Percentiles rank a stretch among this genome's conserved stretches.
phyloP scores from a whole-genome alignment of 2,888 invertebrate species.

The Mallateleia sp. region DNA sequence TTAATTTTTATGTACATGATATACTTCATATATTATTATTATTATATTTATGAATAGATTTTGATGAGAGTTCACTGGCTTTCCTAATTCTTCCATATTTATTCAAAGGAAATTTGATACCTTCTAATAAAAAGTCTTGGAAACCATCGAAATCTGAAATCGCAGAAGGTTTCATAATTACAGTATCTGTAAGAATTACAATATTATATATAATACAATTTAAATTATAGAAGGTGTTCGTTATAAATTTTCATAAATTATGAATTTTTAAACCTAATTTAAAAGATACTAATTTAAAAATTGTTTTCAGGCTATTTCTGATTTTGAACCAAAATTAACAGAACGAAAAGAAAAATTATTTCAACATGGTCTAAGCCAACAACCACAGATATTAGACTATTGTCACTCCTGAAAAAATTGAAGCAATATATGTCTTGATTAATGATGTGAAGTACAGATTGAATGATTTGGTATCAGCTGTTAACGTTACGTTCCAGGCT shows the following conservation, averaged over 20 bases:
- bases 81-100: neutral
- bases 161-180: conserved; percentile 11
- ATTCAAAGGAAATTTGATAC: neutral
- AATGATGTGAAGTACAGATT: conserved; percentile 18
- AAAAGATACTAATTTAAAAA: too few relatives aligned
- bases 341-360: neutral
- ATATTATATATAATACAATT: neutral
- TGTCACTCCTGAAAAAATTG: neutral
- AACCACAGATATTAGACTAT: conserved; percentile 17
- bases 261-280: too few relatives aligned
- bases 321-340: conserved; percentile 15
- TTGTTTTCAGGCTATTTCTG: conserved; percentile 4
- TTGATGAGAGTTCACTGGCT: conserved; percentile 4
- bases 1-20: neutral
- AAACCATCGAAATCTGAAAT: conserved; percentile 12
- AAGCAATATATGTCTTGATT: conserved; percentile 12
- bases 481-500: conserved; percentile 5
- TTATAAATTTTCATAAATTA: too few relatives aligned
- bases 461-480: neutral
- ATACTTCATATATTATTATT: too few relatives aligned
- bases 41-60: too few relatives aligned
- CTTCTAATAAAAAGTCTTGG: neutral
- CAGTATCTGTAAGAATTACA: neutral
- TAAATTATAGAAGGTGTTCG: too few relatives aligned
- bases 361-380: conserved; percentile 9